Base-by-base conservation (phyloP, 2,797 vertebrate genomes). In the Argya squamiceps region DNA sequence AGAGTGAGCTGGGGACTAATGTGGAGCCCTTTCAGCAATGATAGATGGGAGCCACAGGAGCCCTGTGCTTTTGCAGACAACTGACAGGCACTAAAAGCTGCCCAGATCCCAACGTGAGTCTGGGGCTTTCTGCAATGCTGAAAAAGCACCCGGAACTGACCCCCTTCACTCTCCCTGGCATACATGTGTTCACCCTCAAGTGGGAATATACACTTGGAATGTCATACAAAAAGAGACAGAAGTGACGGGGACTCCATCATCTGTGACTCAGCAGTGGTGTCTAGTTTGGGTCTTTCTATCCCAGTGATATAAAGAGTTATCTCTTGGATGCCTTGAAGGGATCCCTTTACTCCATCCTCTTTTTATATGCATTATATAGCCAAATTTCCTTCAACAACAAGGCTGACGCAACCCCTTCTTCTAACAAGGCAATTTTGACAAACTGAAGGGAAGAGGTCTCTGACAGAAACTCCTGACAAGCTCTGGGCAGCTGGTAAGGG, bases 121-220 rank as follows among this genome's bases (percentile, higher is more conserved):
- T 4, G 22, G 24, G 41, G 34, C 36, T 59, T 70, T 58, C 52
- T 36, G 17, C 24, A 75, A 36, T 36, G 23, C 24, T 2, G 3
- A 78, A 62, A 76, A 58, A 62, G 14, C n/a, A 65, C 32, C 46
- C 75, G 55, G 39, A 59, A 88, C 34, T n/a, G 30, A 86, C 4
- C 1, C 30, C 10, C 24, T 83, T 56, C 1, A 3, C 10, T 44
- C 13, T 56, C 32, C 20, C 17, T 4, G 4, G n/a, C 30, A 73
- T 0, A 1, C 17, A 32, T 0, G 0, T 12, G 27, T 50, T 52
- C 37, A n/a, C 10, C 6, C 15, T 84, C 22, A 82, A 69, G 29
- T 8, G 47, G 63, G 20, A 69, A 39, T 26, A 53, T 39, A 26
- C 1, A 7, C 29, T 60, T 68, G 55, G 24, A 34, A 85, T 29